phyloP scores from a whole-genome alignment of 2,797 vertebrate species.

The Bryconaethiops microstoma region DNA sequence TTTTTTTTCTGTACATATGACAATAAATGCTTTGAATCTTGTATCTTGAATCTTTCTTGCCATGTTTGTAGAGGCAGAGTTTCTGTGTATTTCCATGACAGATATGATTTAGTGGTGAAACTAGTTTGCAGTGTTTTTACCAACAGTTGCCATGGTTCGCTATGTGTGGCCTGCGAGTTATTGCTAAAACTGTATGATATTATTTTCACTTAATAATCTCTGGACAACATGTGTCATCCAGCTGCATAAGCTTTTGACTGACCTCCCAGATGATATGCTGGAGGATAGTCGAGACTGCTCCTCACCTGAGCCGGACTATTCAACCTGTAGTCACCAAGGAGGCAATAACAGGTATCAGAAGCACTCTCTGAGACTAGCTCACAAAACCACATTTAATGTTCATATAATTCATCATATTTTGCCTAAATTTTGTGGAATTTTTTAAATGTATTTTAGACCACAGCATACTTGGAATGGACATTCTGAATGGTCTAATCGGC shows the following conservation, averaged over 20 bases:
- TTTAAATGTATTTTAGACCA: conserved; percentile 65
- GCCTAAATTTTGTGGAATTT: not conserved
- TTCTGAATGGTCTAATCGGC: conserved; percentile 75
- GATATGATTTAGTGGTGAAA: conserved; percentile 35
- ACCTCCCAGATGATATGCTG: conserved; percentile 96
- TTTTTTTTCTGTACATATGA: no score
- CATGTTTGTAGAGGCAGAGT: not conserved
- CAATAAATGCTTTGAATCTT: no score
- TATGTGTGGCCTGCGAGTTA: not conserved
- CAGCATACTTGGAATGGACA: conserved; percentile 72
- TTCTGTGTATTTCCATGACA: not conserved
- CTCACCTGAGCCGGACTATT: conserved; percentile 79
- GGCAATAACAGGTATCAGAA: conserved; percentile 75
- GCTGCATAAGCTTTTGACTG: conserved; percentile 92
- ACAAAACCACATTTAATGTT: not conserved
- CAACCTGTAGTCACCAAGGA: conserved; percentile 78
- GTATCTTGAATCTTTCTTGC: conserved; percentile 3
- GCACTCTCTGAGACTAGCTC: not conserved
- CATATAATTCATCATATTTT: not conserved
- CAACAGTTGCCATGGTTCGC: conserved; percentile 34
- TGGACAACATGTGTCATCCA: conserved; percentile 66
- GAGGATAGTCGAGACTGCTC: conserved; percentile 90
- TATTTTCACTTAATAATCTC: not conserved
- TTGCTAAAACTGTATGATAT: not conserved
- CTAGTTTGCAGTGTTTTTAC: conserved; percentile 40